These are phyloP conservation scores for Amblyornis subalaris DNA, from an alignment of 2,113 vertebrate genomes.

Conservation along the genomic window DNA sequence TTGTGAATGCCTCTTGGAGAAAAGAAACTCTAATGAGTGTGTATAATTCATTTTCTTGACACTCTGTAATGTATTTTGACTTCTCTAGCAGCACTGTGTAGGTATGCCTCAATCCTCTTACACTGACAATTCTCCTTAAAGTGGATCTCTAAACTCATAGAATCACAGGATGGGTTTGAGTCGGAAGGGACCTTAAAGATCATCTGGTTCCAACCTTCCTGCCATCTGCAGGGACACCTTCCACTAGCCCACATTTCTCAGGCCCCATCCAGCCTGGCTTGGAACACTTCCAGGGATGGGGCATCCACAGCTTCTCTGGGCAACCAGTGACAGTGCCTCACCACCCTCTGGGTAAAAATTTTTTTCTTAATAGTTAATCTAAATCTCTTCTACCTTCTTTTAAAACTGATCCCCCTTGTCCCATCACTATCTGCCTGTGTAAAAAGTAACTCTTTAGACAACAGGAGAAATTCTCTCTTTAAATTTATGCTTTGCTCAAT, in stretches of 20 bases:
- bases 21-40: neutral
- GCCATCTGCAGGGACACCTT: neutral
- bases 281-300: neutral
- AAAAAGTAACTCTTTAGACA: neutral
- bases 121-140: neutral
- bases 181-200: neutral
- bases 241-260: neutral
- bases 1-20: neutral
- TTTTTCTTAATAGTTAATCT: neutral
- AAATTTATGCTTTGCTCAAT: neutral
- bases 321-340: neutral
- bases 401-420: neutral
- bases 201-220: neutral
- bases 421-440: neutral
- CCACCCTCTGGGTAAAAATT: neutral
- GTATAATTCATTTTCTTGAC: neutral
- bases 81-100: neutral
- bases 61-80: neutral
- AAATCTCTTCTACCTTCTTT: neutral
- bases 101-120: neutral
- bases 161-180: neutral
- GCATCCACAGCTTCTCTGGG: rapidly evolving
- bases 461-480: neutral
- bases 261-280: neutral
- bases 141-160: neutral